Percentiles rank a stretch among this genome's conserved stretches.
Conservation (phyloP, 2,888 invertebrate species). For the Andrena minutula region DNA sequence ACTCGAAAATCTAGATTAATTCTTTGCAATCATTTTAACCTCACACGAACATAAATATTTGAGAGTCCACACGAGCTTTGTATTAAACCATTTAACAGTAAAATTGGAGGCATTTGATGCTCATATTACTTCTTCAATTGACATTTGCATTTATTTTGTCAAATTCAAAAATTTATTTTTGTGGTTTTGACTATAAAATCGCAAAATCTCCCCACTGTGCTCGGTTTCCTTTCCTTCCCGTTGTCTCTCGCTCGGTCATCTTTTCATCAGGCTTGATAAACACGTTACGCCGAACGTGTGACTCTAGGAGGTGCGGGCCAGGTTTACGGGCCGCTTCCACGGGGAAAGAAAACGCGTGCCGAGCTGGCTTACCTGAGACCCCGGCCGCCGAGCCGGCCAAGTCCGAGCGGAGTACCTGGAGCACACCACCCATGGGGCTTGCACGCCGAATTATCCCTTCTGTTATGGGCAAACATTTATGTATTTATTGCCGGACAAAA, state of each 20-base stretch:
- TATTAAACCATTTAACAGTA: no score
- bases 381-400: conserved; percentile 6
- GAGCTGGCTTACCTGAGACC: conserved; percentile 46
- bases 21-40: no score
- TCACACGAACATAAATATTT: no score
- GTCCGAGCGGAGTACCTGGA: conserved; percentile 49
- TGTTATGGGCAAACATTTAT: conserved; percentile 79
- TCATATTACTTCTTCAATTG: no score
- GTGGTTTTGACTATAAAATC: no score
- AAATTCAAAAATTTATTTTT: no score
- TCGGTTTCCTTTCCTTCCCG: neutral
- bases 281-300: conserved; percentile 62
- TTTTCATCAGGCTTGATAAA: conserved; percentile 51
- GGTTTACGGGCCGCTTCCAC: conserved; percentile 19
- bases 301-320: conserved; percentile 27
- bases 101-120: no score
- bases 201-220: no score
- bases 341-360: conserved; percentile 61
- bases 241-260: neutral
- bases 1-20: no score
- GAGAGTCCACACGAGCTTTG: no score
- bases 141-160: no score
- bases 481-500: conserved; percentile 79
- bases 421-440: conserved; percentile 66
- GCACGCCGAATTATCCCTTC: conserved; percentile 76